phyloP scores from a whole-genome alignment of 2,113 vertebrate genomes.

The Anthoscopus minutus region DNA sequence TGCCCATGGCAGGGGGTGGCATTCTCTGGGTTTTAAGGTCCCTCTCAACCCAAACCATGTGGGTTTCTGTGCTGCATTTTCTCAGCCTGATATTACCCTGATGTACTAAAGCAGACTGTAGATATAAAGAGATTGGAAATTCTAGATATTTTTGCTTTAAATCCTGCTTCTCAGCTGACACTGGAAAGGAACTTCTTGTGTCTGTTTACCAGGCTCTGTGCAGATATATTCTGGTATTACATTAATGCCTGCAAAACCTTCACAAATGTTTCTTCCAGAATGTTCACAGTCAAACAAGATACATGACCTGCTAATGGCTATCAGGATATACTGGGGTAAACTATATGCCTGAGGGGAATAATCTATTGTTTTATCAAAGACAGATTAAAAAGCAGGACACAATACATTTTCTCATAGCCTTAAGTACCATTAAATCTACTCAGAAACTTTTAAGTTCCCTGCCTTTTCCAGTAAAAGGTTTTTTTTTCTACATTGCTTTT shows the following conservation, averaged over 20 bases:
- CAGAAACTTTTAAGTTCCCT: not conserved
- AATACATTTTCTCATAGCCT: not conserved
- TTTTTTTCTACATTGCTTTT: not conserved
- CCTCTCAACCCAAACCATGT: not conserved
- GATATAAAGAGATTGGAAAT: not conserved
- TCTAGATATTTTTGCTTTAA: not conserved
- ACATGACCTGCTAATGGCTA: not conserved
- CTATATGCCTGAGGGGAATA: not conserved
- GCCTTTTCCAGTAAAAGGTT: not conserved
- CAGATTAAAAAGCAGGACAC: not conserved
- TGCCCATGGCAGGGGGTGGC: not conserved
- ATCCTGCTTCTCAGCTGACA: not conserved
- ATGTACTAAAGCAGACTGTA: not conserved
- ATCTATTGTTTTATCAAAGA: not conserved
- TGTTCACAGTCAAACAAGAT: not conserved
- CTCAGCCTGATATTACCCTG: not conserved
- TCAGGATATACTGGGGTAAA: not conserved
- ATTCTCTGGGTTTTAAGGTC: fast-evolving
- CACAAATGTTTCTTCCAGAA: not conserved
- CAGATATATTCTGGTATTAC: not conserved
- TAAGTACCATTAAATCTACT: not conserved
- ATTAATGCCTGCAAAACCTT: not conserved
- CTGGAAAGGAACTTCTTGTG: not conserved
- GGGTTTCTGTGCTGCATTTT: not conserved
- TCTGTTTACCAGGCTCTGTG: not conserved